These are phyloP conservation scores for Agapornis canus DNA, from an alignment of 2,797 vertebrate species.

Conservation along the genomic window DNA sequence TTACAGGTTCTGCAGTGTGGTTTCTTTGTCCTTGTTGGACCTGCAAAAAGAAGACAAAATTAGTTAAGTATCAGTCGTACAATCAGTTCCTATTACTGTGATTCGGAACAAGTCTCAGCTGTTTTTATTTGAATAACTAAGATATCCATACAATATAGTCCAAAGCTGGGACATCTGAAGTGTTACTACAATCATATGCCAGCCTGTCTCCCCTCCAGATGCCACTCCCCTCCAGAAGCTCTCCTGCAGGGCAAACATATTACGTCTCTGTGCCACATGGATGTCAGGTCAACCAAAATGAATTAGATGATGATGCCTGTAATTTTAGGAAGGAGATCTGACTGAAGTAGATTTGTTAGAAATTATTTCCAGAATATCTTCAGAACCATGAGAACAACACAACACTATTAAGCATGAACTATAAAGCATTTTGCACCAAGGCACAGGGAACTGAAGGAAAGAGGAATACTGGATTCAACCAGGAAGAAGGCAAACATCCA, in stretches of 20 bases:
- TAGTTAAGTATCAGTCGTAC: background rate
- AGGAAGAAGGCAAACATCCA: background rate
- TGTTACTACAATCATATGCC: background rate
- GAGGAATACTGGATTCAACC: rapidly evolving
- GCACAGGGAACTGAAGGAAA: background rate
- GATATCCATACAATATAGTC: background rate
- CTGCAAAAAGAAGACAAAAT: conserved; percentile 6
- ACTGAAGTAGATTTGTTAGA: background rate
- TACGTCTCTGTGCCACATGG: background rate
- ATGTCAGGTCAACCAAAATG: background rate
- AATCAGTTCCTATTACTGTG: background rate
- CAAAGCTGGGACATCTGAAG: background rate
- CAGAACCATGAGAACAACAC: background rate
- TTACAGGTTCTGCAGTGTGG: conserved; percentile 57
- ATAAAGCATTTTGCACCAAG: background rate
- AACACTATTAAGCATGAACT: background rate
- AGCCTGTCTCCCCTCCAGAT: background rate
- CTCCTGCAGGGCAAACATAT: background rate
- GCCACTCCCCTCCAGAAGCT: background rate
- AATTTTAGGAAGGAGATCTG: background rate
- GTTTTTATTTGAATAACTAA: background rate
- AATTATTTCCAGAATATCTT: background rate
- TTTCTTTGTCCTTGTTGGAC: conserved; percentile 67
- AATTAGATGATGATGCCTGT: background rate
- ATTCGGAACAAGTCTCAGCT: background rate